Percentiles rank a stretch among this genome's conserved stretches.
Evolutionary conservation across 2,113 vertebrate genomes (phyloP).

Genomic region (Columba janthina): DNA sequence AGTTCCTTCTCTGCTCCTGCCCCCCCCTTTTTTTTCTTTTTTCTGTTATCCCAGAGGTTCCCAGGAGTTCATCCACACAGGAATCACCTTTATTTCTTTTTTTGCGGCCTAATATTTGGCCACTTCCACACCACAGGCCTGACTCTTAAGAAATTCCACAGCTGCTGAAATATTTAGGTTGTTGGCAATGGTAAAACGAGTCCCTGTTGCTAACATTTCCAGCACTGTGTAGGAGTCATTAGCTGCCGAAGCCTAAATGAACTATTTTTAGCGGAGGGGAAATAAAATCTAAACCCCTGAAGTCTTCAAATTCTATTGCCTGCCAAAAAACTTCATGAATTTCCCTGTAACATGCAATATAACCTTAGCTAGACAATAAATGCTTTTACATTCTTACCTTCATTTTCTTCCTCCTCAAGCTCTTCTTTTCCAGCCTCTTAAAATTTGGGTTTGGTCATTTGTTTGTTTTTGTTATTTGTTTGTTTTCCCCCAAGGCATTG

Average conservation of each 20-base stretch:
- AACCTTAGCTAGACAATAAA: not conserved
- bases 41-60: not conserved
- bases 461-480: not conserved
- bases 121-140: rapidly evolving
- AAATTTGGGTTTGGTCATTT: not conserved
- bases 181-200: not conserved
- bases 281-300: not conserved
- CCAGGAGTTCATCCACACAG: not conserved
- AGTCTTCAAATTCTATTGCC: not conserved
- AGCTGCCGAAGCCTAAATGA: not conserved
- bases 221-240: not conserved
- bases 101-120: not conserved
- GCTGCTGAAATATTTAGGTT: not conserved
- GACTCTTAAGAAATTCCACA: not conserved
- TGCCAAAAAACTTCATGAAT: not conserved
- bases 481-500: not conserved
- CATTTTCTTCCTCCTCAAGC: not conserved
- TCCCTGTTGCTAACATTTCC: not conserved
- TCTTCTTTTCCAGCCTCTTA: not conserved
- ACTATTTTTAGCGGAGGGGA: not conserved
- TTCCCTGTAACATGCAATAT: not conserved
- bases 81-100: not conserved
- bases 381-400: not conserved
- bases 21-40: no score
- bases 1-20: not conserved